A percentile compares a stretch with the other conserved stretches of the same genome.
These are phyloP conservation scores for Tuberolachnus salignus DNA, from an alignment of 2,888 invertebrate species.

Conservation along the genomic window DNA sequence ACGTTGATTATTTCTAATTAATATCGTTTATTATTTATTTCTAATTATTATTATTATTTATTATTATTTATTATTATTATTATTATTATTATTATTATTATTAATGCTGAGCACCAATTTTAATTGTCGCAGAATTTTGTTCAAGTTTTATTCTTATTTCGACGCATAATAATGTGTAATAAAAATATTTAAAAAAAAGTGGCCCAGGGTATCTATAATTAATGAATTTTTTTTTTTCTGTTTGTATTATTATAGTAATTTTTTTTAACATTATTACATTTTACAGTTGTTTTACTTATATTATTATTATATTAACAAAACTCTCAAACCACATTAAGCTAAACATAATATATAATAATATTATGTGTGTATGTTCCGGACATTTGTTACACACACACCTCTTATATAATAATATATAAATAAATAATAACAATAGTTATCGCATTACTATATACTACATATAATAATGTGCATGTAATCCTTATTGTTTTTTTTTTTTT, in stretches of 20 bases:
- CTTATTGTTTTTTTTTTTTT: conserved; percentile 30
- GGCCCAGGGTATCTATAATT: conserved; percentile 49
- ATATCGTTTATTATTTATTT: not conserved
- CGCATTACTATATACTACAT: conserved; percentile 36
- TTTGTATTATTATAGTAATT: conserved; percentile 29
- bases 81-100: conserved; percentile 4
- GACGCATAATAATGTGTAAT: not conserved
- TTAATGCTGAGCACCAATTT: not conserved
- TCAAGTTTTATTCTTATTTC: conserved; percentile 8
- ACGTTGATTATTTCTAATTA: too few species aligned
- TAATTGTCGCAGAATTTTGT: conserved; percentile 8
- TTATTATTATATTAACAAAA: conserved; percentile 19
- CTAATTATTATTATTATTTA: not conserved
- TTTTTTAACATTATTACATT: conserved; percentile 30
- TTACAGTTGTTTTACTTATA: conserved; percentile 33
- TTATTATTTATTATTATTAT: conserved; percentile 5
- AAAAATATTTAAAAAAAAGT: not conserved
- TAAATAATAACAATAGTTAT: conserved; percentile 28
- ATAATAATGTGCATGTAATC: conserved; percentile 45
- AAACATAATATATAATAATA: conserved; percentile 28
- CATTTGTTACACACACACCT: conserved; percentile 30
- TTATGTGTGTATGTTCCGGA: conserved; percentile 47
- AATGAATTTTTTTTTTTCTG: conserved; percentile 7
- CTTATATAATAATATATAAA: conserved; percentile 15
- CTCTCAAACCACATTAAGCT: conserved; percentile 40